phyloP scores from a whole-genome alignment of 2,797 vertebrate species.

The Corythornis leucogaster region DNA sequence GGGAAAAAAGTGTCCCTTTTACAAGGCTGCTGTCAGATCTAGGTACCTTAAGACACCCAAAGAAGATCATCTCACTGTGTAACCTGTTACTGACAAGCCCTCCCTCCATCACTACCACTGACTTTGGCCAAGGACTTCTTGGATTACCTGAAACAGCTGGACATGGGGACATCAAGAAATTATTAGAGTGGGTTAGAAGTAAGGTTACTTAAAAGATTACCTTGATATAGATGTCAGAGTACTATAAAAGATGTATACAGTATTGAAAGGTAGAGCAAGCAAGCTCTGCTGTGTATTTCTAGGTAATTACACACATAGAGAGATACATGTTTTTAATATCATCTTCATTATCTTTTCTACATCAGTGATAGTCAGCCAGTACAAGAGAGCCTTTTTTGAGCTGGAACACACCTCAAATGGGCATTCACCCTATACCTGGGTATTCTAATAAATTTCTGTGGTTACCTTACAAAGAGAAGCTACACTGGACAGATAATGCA shows the following conservation, averaged over 20 bases:
- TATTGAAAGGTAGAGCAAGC: not conserved
- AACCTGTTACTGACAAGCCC: not conserved
- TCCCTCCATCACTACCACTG: not conserved
- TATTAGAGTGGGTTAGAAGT: not conserved
- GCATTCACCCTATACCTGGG: not conserved
- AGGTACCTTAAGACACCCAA: not conserved
- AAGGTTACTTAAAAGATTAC: not conserved
- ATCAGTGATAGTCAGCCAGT: not conserved
- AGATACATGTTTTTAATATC: not conserved
- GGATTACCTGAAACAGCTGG: not conserved
- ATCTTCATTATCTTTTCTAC: not conserved
- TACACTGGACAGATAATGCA: not conserved
- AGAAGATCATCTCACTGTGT: not conserved
- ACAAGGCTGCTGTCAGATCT: not conserved
- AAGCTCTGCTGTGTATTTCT: not conserved
- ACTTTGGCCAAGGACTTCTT: not conserved
- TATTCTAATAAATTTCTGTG: not conserved
- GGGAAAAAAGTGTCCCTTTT: not conserved
- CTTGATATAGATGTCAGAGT: not conserved
- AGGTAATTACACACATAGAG: not conserved
- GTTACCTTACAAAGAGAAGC: not conserved
- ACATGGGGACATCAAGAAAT: not conserved
- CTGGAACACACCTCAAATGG: not conserved
- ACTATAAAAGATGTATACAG: not conserved
- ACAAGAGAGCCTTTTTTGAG: not conserved